Evolutionary conservation across 2,888 invertebrate species (phyloP).

Genomic region (Ypsolopha scabrella): DNA sequence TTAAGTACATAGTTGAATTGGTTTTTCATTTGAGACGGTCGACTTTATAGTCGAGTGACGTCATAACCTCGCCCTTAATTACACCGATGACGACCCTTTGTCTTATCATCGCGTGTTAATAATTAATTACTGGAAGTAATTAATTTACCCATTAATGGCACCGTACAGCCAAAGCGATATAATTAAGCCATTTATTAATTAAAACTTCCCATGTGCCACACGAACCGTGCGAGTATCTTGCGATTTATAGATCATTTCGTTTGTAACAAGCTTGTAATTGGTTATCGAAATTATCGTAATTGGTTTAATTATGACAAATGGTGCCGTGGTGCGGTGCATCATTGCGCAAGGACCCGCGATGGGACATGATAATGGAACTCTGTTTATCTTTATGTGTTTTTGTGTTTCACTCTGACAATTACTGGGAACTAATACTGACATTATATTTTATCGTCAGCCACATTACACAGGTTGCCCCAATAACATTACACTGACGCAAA

Average conservation of each 20-base stretch:
- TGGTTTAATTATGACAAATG: background rate
- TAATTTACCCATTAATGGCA: constrained; percentile 41
- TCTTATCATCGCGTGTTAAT: constrained; percentile 40
- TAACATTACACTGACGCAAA: too few species aligned
- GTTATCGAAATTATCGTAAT: background rate
- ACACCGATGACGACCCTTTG: constrained; percentile 22
- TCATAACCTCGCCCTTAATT: constrained; percentile 34
- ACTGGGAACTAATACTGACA: too few species aligned
- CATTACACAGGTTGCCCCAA: too few species aligned
- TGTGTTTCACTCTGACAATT: too few species aligned
- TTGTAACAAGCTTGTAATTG: background rate
- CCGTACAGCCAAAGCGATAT: constrained; percentile 30
- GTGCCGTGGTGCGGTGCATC: background rate
- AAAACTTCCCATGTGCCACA: constrained; percentile 18
- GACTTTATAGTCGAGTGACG: constrained; percentile 16
- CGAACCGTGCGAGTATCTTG: background rate
- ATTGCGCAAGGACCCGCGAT: too few species aligned
- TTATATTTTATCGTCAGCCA: too few species aligned
- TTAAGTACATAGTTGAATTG: constrained; percentile 30
- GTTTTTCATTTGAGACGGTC: constrained; percentile 38
- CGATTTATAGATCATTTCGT: background rate
- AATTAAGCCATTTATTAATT: constrained; percentile 41
- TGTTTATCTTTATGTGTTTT: too few species aligned
- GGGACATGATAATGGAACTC: too few species aligned
- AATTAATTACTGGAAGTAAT: constrained; percentile 53